phyloP scores from a whole-genome alignment of 2,888 invertebrate species.

The Maniola hyperantus region DNA sequence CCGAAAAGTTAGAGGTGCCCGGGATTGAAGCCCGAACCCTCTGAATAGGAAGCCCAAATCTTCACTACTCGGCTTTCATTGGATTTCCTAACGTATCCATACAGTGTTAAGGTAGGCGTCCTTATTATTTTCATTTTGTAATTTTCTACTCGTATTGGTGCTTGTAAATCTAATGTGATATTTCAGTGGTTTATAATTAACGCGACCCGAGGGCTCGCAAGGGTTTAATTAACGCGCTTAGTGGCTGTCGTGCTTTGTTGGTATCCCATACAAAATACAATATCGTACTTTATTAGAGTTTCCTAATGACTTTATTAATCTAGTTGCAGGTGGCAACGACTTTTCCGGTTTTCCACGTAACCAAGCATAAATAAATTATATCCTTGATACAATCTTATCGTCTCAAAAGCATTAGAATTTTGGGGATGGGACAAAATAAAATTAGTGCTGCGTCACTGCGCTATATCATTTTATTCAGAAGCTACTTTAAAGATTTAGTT shows the following conservation, averaged over 20 bases:
- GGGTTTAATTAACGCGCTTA: slow-evolving; percentile 31
- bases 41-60: too few species aligned
- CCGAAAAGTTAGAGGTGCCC: too few species aligned
- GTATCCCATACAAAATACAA: slow-evolving; percentile 16
- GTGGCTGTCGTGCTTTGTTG: slow-evolving; percentile 31
- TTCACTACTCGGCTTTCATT: too few species aligned
- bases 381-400: background rate
- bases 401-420: background rate
- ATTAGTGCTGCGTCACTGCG: too few species aligned
- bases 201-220: slow-evolving; percentile 24
- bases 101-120: background rate
- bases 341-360: background rate
- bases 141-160: background rate
- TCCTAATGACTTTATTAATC: slow-evolving; percentile 13
- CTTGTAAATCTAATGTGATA: slow-evolving; percentile 14
- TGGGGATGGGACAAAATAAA: too few species aligned
- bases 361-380: background rate
- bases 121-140: background rate
- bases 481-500: too few species aligned
- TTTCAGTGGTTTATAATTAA: slow-evolving; percentile 25
- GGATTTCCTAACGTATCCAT: too few species aligned
- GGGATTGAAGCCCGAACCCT: too few species aligned
- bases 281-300: slow-evolving; percentile 27
- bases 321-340: slow-evolving; percentile 1
- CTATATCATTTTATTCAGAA: too few species aligned